Conservation (phyloP, 1,140 invertebrate species). For the Maconellicoccus hirsutus region DNA sequence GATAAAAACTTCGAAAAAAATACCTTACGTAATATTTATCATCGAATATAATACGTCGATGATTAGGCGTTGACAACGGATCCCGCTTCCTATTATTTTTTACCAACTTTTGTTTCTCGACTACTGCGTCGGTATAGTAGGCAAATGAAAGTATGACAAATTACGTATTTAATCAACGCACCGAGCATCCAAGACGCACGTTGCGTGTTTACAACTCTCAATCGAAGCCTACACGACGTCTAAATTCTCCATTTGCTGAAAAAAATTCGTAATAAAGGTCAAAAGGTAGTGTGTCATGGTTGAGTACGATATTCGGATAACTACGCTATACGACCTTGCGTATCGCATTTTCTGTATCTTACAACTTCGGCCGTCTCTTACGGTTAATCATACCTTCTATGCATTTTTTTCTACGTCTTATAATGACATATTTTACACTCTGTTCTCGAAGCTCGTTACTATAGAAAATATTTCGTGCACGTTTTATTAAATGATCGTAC, state of each 20-base stretch:
- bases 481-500: too few relatives aligned
- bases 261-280: neutral
- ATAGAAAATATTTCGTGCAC: too few relatives aligned
- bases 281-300: constrained; percentile 8
- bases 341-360: constrained; percentile 6
- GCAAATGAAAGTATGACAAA: neutral
- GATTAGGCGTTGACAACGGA: neutral
- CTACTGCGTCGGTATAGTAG: neutral
- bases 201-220: neutral
- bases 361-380: neutral
- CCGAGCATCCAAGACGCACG: neutral
- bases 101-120: neutral
- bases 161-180: neutral
- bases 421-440: neutral
- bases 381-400: neutral
- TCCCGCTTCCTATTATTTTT: constrained; percentile 1
- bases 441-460: too few relatives aligned
- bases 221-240: neutral
- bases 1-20: neutral
- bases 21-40: neutral
- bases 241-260: neutral
- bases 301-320: neutral
- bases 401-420: neutral
- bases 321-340: neutral
- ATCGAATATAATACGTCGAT: neutral